Evolutionary conservation across 2,113 vertebrate species (phyloP).

Genomic region (Tor tambroides): DNA sequence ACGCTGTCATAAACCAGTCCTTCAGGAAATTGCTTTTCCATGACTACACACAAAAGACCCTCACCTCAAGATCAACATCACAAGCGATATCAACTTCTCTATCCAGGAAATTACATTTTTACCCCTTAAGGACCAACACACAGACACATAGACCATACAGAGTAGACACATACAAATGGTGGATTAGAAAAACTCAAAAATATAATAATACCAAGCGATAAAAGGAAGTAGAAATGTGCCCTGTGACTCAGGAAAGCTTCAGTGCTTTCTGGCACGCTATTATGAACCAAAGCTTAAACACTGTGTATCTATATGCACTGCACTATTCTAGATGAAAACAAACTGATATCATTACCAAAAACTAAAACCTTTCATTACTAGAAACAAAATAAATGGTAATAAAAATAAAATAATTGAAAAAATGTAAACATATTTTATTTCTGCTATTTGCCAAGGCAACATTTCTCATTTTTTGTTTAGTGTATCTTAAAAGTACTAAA

Average conservation of each 20-base stretch:
- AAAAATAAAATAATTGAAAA: too few relatives aligned
- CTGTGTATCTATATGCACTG: too few relatives aligned
- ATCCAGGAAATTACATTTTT: slow-evolving; percentile 67
- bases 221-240: neutral
- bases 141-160: neutral
- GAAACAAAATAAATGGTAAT: too few relatives aligned
- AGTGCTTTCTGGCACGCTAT: too few relatives aligned
- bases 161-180: neutral
- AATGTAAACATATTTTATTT: too few relatives aligned
- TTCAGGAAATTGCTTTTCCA: slow-evolving; percentile 31
- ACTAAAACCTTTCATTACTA: too few relatives aligned
- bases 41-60: slow-evolving; percentile 14
- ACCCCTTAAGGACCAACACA: slow-evolving; percentile 6
- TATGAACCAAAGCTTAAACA: too few relatives aligned
- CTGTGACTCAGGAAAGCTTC: neutral
- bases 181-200: neutral
- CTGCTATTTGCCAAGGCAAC: too few relatives aligned
- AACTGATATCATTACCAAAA: too few relatives aligned
- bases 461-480: too few relatives aligned
- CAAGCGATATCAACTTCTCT: slow-evolving; percentile 48
- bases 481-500: too few relatives aligned
- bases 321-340: too few relatives aligned
- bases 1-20: neutral
- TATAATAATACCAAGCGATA: neutral
- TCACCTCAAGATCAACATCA: slow-evolving; percentile 20